Evolutionary conservation across 2,888 invertebrate genomes (phyloP).

Genomic region (Eueremaeus valkanovi): DNA sequence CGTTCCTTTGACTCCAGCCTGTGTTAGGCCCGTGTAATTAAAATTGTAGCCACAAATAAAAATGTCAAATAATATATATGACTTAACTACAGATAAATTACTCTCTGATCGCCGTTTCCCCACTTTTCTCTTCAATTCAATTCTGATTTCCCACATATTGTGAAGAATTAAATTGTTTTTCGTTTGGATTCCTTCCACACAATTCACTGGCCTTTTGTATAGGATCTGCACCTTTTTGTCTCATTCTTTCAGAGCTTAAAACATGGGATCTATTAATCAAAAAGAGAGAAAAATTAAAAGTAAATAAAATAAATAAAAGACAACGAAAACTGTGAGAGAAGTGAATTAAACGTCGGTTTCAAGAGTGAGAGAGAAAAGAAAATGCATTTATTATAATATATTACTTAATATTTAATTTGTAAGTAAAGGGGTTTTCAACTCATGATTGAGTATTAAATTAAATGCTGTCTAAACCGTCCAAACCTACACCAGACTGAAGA

Average conservation of each 20-base stretch:
- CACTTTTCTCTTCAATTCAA: background rate
- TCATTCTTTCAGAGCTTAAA: background rate
- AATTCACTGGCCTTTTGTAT: no score
- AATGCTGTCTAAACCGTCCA: background rate
- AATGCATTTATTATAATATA: background rate
- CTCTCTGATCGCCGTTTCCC: background rate
- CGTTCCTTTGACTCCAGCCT: background rate
- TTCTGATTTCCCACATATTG: background rate
- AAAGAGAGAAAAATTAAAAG: background rate
- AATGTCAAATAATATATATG: slow-evolving; percentile 20
- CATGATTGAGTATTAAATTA: slow-evolving; percentile 32
- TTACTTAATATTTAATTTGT: background rate
- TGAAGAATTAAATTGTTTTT: no score
- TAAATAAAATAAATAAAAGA: background rate
- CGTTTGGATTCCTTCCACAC: no score
- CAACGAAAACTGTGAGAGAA: no score
- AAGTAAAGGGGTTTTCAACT: background rate
- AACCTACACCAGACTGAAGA: background rate
- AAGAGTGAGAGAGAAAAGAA: background rate
- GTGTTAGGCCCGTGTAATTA: slow-evolving; percentile 7
- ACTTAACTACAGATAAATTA: background rate
- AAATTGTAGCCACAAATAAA: slow-evolving; percentile 30
- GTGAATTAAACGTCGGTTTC: no score
- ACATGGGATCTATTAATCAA: slow-evolving; percentile 19
- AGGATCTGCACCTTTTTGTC: background rate